phyloP scores from a whole-genome alignment of 2,113 vertebrate genomes.

The Cyprinodon brontotheroides region DNA sequence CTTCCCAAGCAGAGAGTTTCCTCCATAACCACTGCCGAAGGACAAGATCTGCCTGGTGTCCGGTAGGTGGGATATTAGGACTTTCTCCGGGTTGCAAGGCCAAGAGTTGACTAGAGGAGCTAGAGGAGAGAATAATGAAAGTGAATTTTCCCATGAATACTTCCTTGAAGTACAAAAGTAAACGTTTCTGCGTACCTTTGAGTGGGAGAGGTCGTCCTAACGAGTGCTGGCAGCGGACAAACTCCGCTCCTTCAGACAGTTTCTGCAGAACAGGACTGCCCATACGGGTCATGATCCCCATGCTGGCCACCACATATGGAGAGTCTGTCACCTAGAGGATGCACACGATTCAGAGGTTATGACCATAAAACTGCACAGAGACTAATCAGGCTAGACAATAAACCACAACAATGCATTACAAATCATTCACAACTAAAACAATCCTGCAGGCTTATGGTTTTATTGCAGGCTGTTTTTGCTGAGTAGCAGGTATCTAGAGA shows the following conservation, averaged over 20 bases:
- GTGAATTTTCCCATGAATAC: not conserved
- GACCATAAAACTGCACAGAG: not conserved
- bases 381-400: not conserved
- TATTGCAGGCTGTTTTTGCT: not conserved
- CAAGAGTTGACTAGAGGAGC: conserved; percentile 93
- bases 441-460: not conserved
- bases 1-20: conserved; percentile 98
- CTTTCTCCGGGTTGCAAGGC: conserved; percentile 94
- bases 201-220: conserved; percentile 91
- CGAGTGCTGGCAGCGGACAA: conserved; percentile 95
- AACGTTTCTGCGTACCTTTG: conserved; percentile 80
- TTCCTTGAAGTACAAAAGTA: not conserved
- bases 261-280: conserved; percentile 82
- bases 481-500: not conserved
- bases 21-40: conserved; percentile 95
- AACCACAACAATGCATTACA: not conserved
- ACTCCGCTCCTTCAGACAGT: conserved; percentile 83
- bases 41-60: conserved; percentile 93
- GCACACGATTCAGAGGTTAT: not conserved
- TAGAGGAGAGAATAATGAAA: conserved; percentile 48
- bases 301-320: conserved; percentile 94
- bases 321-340: conserved; percentile 90
- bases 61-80: conserved; percentile 93
- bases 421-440: not conserved
- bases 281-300: conserved; percentile 97